Percentiles rank a stretch among this genome's conserved stretches.
Evolutionary conservation across 2,113 vertebrate species (phyloP).

Genomic region (Lophotis ruficrista): DNA sequence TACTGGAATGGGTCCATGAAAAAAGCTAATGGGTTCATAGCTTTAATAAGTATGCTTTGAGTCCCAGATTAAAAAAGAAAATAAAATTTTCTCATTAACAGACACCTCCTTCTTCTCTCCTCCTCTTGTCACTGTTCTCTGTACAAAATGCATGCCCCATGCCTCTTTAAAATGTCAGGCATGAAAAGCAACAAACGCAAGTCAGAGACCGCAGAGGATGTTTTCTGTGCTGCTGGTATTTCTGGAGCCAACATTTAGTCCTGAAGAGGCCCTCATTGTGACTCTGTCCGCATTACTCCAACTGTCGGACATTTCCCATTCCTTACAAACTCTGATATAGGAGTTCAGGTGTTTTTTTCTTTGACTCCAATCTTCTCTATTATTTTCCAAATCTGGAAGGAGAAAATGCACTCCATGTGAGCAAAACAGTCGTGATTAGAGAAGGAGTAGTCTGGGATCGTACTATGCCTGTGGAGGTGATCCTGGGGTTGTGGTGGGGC

Average conservation of each 20-base stretch:
- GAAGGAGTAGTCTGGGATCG: not conserved
- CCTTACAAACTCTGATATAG: not conserved
- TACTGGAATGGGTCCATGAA: not conserved
- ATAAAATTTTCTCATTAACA: not conserved
- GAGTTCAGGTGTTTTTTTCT: not conserved
- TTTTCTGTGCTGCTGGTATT: not conserved
- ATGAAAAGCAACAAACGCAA: not conserved
- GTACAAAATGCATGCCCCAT: not conserved
- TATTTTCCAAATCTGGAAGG: not conserved
- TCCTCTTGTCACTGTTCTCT: not conserved
- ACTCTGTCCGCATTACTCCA: not conserved
- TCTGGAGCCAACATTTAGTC: not conserved
- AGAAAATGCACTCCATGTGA: not conserved
- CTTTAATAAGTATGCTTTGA: not conserved
- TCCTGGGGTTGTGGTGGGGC: not conserved
- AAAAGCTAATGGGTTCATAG: not conserved
- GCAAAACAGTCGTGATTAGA: not conserved
- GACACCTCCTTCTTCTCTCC: not conserved
- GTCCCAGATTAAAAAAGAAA: not conserved
- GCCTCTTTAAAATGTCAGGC: not conserved
- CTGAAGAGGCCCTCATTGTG: not conserved
- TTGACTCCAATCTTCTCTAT: not conserved
- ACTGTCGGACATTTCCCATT: not conserved
- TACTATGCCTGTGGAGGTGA: not conserved
- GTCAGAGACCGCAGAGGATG: not conserved